phyloP scores from a whole-genome alignment of 1,140 invertebrate species.

The Drosophila carrolli region DNA sequence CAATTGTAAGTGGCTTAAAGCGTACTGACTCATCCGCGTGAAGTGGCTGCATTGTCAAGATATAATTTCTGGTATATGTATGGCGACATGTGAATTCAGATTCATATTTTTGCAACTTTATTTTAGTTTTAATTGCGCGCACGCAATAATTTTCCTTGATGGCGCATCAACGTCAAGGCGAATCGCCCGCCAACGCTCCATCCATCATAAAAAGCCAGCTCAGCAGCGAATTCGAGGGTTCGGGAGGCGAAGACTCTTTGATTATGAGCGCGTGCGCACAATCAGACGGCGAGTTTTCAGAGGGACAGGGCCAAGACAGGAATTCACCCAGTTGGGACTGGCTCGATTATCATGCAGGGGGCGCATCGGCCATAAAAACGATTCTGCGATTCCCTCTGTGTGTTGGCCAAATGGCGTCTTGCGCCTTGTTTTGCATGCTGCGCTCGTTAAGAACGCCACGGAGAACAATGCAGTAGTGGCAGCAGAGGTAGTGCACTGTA shows the following conservation, averaged over 20 bases:
- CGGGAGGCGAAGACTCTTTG: constrained; percentile 54
- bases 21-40: constrained; percentile 26
- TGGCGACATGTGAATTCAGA: constrained; percentile 29
- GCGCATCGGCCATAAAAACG: constrained; percentile 73
- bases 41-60: constrained; percentile 44
- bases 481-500: constrained; percentile 23
- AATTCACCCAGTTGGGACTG: constrained; percentile 31
- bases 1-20: not conserved
- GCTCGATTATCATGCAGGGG: constrained; percentile 69
- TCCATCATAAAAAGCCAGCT: constrained; percentile 69
- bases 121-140: constrained; percentile 81
- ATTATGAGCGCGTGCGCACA: constrained; percentile 80
- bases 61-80: constrained; percentile 7
- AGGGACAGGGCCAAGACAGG: constrained; percentile 20
- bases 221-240: constrained; percentile 6
- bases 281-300: constrained; percentile 50
- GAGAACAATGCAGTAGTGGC: constrained; percentile 68
- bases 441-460: constrained; percentile 69
- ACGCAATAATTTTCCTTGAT: constrained; percentile 82
- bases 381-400: constrained; percentile 66
- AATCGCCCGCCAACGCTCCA: constrained; percentile 73
- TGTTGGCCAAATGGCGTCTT: constrained; percentile 76
- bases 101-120: constrained; percentile 67
- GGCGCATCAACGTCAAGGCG: constrained; percentile 78
- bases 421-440: constrained; percentile 77